Base-by-base conservation (phyloP, 2,888 invertebrate genomes). In the Chrysolina haemoptera region DNA sequence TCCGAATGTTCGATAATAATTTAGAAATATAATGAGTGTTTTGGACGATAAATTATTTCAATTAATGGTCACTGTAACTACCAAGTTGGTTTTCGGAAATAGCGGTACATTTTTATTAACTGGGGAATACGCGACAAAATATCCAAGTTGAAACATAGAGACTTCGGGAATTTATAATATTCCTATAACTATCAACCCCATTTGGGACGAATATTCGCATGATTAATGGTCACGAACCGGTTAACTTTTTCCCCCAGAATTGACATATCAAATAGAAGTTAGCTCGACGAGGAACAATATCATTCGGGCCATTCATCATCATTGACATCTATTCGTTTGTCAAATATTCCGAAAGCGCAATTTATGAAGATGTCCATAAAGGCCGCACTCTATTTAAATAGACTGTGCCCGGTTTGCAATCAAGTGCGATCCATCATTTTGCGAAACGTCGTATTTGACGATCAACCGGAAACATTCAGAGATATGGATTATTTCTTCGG, bases 291-390 rank as follows among this genome's bases (percentile, higher is more conserved):
- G 59, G 59, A 59, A 22, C 59, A 35, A 59, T 59, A 59, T 59
- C 27, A 6, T 59, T 59, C n/a, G 1, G 35, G 16, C n/a, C 27
- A 59, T 59, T 59, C 59, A 59, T 59, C 59, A 59, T 59, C 59
- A 59, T 59, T 59, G 59, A 59, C 59, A 59, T 59, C 59, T 59
- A 59, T 59, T 59, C 59, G 59, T 59, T 59, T 59, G 59, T 59
- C 59, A 53, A 53, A 53, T 53, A 53, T 53, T 53, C 53, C 53
- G 53, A 27, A 35, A 35, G 16, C 59, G n/a, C 59, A 59, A 59
- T 59, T 59, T 59, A 59, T 59, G 59, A 59, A 59, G 59, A 59
- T 59, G 59, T 59, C 59, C 59, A 59, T 59, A 35, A 35, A 59
- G 59, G 59, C 27, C 59, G 59, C 6, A 59, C 59, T 59, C 59